Evolutionary conservation across 1,140 invertebrate species (phyloP).

Genomic region (Trypoxylus dichotomus): DNA sequence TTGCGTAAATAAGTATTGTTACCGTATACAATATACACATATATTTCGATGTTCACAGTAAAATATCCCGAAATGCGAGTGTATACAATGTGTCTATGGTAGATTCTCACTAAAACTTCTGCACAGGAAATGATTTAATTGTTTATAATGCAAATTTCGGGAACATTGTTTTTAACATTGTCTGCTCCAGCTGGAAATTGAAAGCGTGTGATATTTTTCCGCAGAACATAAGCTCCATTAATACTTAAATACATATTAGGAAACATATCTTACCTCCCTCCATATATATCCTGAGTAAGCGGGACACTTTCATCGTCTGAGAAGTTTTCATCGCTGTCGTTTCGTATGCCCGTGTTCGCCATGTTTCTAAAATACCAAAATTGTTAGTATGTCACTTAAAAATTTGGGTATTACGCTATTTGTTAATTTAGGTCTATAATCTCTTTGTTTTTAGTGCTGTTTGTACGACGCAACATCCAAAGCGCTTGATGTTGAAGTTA

Average conservation of each 20-base stretch:
- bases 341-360: conserved; percentile 64
- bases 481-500: no score
- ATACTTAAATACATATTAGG: conserved; percentile 35
- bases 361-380: conserved; percentile 53
- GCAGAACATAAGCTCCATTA: not conserved
- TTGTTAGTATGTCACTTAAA: no score
- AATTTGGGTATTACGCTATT: no score
- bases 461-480: no score
- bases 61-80: no score
- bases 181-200: not conserved
- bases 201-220: not conserved
- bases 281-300: conserved; percentile 80
- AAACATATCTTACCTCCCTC: conserved; percentile 69
- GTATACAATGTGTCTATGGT: no score
- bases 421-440: no score
- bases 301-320: conserved; percentile 84
- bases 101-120: not conserved
- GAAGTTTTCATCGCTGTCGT: conserved; percentile 72
- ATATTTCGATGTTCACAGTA: no score
- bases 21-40: no score
- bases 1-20: no score
- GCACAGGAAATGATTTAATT: not conserved
- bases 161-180: not conserved
- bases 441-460: no score
- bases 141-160: not conserved